phyloP scores from a whole-genome alignment of 2,888 invertebrate genomes.

The Cheilosia urbana region DNA sequence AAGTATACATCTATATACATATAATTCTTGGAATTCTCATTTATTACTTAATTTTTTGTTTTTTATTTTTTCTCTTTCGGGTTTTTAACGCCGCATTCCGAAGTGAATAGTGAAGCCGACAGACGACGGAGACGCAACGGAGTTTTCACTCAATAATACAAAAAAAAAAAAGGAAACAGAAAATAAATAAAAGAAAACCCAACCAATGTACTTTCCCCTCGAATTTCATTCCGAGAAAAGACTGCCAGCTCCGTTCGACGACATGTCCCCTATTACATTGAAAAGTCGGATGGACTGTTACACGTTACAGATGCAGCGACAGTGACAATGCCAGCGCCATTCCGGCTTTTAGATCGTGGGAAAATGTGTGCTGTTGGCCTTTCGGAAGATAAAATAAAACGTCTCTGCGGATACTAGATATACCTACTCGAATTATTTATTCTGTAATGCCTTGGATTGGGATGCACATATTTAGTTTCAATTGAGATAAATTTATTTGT shows the following conservation, averaged over 20 bases:
- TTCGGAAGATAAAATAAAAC: neutral
- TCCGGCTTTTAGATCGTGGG: slow-evolving; percentile 38
- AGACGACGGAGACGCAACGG: neutral
- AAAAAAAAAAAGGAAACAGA: slow-evolving; percentile 33
- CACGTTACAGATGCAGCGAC: neutral
- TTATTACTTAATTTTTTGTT: neutral
- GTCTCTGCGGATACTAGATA: no score
- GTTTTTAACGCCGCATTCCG: slow-evolving; percentile 45
- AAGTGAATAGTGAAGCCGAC: neutral
- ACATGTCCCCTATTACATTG: slow-evolving; percentile 41
- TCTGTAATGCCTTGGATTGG: neutral
- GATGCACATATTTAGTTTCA: slow-evolving; percentile 31
- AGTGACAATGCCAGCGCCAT: slow-evolving; percentile 8
- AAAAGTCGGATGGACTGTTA: neutral
- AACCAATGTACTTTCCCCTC: slow-evolving; percentile 53
- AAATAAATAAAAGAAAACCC: slow-evolving; percentile 32
- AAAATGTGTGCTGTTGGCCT: slow-evolving; percentile 25
- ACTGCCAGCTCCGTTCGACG: slow-evolving; percentile 38
- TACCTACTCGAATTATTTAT: slow-evolving; percentile 3
- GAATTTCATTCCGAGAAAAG: slow-evolving; percentile 50
- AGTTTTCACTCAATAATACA: slow-evolving; percentile 41
- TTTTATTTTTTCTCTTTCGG: slow-evolving; percentile 15
- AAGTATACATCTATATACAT: neutral
- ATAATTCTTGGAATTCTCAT: slow-evolving; percentile 38
- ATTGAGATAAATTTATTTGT: slow-evolving; percentile 39